phyloP scores from a whole-genome alignment of 92 coral and sea anemone species.

The Nematostella vectensis region DNA sequence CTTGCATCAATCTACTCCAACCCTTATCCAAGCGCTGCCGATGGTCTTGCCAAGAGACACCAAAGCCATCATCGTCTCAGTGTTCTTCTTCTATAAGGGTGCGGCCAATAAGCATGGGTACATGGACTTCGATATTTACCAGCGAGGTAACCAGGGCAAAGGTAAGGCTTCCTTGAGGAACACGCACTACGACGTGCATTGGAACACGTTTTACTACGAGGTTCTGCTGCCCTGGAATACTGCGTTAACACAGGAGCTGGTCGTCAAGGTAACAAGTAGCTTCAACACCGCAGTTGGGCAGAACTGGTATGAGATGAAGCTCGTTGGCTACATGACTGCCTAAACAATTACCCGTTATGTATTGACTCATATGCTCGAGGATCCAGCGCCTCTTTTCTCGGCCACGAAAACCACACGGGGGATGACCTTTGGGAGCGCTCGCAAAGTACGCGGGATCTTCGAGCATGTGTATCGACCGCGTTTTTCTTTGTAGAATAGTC shows the following conservation, averaged over 20 bases:
- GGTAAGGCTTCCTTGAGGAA: neutral
- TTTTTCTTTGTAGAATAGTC: no score
- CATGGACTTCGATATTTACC: neutral
- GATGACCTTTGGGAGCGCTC: no score
- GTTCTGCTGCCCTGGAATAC: neutral
- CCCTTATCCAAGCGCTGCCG: no score
- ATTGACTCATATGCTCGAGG: no score
- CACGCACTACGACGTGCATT: slow-evolving; percentile 1
- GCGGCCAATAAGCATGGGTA: neutral
- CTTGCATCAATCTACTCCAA: no score
- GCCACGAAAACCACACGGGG: no score
- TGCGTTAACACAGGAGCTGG: neutral
- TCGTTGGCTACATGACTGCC: neutral
- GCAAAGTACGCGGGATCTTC: no score
- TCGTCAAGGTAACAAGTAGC: neutral
- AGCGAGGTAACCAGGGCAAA: neutral
- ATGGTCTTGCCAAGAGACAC: neutral
- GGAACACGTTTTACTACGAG: neutral
- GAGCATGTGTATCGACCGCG: no score
- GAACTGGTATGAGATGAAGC: neutral
- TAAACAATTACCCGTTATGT: no score
- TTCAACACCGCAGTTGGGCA: neutral
- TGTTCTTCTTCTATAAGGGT: neutral
- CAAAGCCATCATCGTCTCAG: neutral
- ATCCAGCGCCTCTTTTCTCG: no score